Percentiles rank a stretch among this genome's conserved stretches.
Conservation (phyloP, 2,113 vertebrate genomes). For the Riparia riparia region DNA sequence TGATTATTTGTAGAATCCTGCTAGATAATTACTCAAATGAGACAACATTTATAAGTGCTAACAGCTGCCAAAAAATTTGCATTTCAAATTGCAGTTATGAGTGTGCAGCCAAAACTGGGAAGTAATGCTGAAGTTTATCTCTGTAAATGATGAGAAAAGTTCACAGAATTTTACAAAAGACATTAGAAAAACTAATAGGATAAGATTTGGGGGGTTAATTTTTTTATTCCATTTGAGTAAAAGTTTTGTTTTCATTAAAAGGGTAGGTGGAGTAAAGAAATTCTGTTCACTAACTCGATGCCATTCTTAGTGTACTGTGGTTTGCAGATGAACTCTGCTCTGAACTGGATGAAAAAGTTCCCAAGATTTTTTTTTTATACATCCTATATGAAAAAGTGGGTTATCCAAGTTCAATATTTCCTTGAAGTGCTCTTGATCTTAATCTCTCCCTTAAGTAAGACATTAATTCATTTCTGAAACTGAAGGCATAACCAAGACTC, state of each 20-base stretch:
- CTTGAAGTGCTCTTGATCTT: neutral
- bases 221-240: neutral
- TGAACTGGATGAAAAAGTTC: neutral
- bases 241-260: slow-evolving; percentile 3
- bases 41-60: neutral
- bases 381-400: neutral
- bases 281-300: neutral
- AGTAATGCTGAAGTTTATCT: neutral
- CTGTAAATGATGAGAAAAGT: neutral
- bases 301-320: neutral
- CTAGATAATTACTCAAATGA: neutral
- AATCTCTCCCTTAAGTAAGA: neutral
- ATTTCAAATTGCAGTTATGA: neutral
- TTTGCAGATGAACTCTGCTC: neutral
- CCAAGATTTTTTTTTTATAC: neutral
- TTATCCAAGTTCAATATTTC: neutral
- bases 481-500: neutral
- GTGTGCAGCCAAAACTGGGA: neutral
- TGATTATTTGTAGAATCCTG: neutral
- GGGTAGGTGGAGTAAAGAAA: neutral
- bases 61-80: neutral
- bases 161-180: neutral
- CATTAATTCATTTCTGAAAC: neutral
- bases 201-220: neutral
- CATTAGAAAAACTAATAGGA: neutral